Percentiles rank a stretch among this genome's conserved stretches.
phyloP scores from a whole-genome alignment of 2,888 invertebrate species.

The Operophtera brumata region DNA sequence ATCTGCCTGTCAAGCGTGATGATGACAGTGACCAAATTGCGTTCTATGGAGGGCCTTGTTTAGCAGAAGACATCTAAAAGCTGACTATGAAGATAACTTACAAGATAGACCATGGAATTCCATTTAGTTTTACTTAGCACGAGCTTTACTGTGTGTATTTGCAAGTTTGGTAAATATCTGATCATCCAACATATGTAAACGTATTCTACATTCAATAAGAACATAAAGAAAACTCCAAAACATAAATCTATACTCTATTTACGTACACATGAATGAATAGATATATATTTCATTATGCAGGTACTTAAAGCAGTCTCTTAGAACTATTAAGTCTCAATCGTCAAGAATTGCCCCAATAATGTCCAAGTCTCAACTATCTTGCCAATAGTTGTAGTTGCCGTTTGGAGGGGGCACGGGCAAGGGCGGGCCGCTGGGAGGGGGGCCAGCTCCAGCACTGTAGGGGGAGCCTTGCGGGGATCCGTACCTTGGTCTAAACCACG shows the following conservation, averaged over 20 bases:
- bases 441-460: slow-evolving; percentile 66
- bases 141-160: too few relatives aligned
- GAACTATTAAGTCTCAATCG: slow-evolving; percentile 38
- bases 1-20: too few relatives aligned
- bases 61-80: too few relatives aligned
- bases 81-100: too few relatives aligned
- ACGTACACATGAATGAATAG: slow-evolving; percentile 32
- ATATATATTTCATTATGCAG: slow-evolving; percentile 71
- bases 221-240: not conserved
- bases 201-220: too few relatives aligned
- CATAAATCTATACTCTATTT: slow-evolving; percentile 9
- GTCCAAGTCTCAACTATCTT: slow-evolving; percentile 71
- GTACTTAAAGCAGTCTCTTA: slow-evolving; percentile 57
- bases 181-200: too few relatives aligned
- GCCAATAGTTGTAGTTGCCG: slow-evolving; percentile 73
- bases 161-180: too few relatives aligned
- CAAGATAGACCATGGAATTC: too few relatives aligned
- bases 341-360: slow-evolving; percentile 43
- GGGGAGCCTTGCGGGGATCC: slow-evolving; percentile 71
- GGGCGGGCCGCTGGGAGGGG: slow-evolving; percentile 70
- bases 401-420: slow-evolving; percentile 69
- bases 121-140: too few relatives aligned
- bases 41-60: too few relatives aligned
- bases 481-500: slow-evolving; percentile 72
- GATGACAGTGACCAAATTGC: too few relatives aligned